A percentile compares a stretch with the other conserved stretches of the same genome.
Conservation (phyloP, 2,888 invertebrate species). For the Lasioglossum morio region DNA sequence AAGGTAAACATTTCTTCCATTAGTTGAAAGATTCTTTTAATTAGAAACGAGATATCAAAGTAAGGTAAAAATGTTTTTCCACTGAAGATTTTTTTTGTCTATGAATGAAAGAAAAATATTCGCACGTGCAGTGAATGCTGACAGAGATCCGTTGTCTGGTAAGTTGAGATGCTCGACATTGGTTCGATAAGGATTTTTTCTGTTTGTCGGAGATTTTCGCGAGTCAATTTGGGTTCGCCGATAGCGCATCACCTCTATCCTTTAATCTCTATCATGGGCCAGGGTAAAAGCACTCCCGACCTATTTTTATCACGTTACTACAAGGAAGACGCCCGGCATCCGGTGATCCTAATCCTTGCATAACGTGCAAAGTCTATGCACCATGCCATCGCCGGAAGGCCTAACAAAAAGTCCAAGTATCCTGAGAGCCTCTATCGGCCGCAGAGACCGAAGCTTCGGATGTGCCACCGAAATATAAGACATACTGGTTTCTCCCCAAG, state of each 20-base stretch:
- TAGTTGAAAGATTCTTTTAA: no score
- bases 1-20: not conserved
- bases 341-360: conserved; percentile 65
- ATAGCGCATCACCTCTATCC: conserved; percentile 42
- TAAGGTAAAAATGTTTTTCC: not conserved
- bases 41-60: not conserved
- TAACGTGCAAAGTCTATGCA: conserved; percentile 54
- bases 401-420: conserved; percentile 37
- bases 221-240: conserved; percentile 14
- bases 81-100: not conserved
- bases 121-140: no score
- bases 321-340: conserved; percentile 32
- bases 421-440: conserved; percentile 36
- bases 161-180: not conserved
- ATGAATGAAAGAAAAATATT: not conserved
- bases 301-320: conserved; percentile 64
- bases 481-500: not conserved
- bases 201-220: not conserved
- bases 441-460: conserved; percentile 29
- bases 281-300: conserved; percentile 67
- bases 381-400: conserved; percentile 16
- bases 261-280: conserved; percentile 63
- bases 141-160: not conserved
- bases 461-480: conserved; percentile 30
- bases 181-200: not conserved